Evolutionary conservation across 2,888 invertebrate genomes (phyloP).

Genomic region (Monochamus alternatus): DNA sequence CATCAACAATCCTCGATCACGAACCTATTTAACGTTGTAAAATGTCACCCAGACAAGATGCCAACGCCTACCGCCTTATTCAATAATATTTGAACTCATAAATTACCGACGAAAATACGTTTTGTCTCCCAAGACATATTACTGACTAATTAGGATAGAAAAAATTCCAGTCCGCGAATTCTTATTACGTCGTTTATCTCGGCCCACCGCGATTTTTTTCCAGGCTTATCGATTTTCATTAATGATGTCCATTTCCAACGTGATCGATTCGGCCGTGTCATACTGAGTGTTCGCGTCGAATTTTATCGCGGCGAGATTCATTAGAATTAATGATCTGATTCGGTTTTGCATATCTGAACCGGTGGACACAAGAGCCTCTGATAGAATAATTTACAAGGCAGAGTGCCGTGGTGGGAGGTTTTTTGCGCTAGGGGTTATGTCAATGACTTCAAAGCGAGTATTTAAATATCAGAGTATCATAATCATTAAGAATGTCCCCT

Average conservation of each 20-base stretch:
- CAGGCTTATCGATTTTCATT: slow-evolving; percentile 26
- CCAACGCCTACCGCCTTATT: slow-evolving; percentile 17
- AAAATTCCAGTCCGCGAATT: slow-evolving; percentile 23
- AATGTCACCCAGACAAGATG: slow-evolving; percentile 32
- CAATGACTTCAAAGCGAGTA: background rate
- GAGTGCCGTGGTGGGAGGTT: background rate
- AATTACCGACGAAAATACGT: slow-evolving; percentile 30
- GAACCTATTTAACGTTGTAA: slow-evolving; percentile 26
- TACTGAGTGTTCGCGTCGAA: slow-evolving; percentile 9
- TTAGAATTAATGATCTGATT: slow-evolving; percentile 8
- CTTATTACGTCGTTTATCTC: slow-evolving; percentile 30
- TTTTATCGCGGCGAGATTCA: slow-evolving; percentile 2
- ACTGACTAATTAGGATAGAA: slow-evolving; percentile 25
- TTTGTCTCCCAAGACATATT: slow-evolving; percentile 27
- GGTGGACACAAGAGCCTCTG: background rate
- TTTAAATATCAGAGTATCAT: background rate
- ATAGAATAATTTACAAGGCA: slow-evolving; percentile 3
- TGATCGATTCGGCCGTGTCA: slow-evolving; percentile 20
- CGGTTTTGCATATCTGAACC: slow-evolving; percentile 9
- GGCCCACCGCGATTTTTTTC: slow-evolving; percentile 18
- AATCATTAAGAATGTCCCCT: slow-evolving; percentile 2
- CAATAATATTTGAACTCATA: slow-evolving; percentile 20
- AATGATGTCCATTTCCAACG: slow-evolving; percentile 12
- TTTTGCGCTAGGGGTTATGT: background rate
- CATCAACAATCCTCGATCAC: slow-evolving; percentile 26